Conservation (phyloP, 1,140 invertebrate species). For the Polypedilum pembai region DNA sequence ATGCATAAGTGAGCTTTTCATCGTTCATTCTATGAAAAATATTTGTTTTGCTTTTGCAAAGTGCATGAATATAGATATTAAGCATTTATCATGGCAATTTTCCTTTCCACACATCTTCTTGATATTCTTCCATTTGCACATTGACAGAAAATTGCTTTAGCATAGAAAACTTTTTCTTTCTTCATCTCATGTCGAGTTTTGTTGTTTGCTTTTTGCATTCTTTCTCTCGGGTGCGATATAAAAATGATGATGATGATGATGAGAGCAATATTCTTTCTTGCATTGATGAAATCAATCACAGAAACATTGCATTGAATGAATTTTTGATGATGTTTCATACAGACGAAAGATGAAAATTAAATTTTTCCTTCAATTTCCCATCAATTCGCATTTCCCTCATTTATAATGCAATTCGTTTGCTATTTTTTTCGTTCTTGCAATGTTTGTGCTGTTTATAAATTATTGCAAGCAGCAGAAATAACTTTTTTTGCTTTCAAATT, state of each 20-base stretch:
- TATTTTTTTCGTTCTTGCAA: not conserved
- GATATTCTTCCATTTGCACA: constrained; percentile 1
- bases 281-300: constrained; percentile 12
- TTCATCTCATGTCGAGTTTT: not conserved
- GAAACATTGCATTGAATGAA: constrained; percentile 5
- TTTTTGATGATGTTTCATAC: constrained; percentile 18
- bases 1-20: no score
- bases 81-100: constrained; percentile 28
- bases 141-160: not conserved
- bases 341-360: not conserved
- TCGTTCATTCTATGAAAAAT: not conserved
- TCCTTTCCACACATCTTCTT: not conserved
- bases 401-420: constrained; percentile 3
- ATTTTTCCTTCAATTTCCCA: not conserved
- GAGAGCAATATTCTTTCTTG: not conserved
- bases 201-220: not conserved
- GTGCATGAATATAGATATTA: constrained; percentile 24
- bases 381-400: not conserved
- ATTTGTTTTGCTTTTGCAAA: constrained; percentile 22
- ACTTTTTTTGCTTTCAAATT: no score
- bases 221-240: not conserved
- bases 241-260: constrained; percentile 14
- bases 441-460: not conserved
- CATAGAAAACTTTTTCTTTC: not conserved
- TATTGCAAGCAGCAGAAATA: no score